Evolutionary conservation across 2,888 invertebrate species (phyloP).

Genomic region (Mythimna albipuncta): DNA sequence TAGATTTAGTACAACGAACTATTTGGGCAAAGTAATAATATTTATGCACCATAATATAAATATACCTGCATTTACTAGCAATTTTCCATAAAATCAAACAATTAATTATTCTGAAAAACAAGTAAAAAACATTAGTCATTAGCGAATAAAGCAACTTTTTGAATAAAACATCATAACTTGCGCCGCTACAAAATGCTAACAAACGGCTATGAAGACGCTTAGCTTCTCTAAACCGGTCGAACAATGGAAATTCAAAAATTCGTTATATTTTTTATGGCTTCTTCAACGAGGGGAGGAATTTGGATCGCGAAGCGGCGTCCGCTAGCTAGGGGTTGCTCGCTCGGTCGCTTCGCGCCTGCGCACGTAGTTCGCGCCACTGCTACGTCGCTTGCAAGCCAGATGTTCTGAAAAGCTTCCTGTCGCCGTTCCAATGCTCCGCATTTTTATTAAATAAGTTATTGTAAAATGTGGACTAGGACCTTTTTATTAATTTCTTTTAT

Average conservation of each 20-base stretch:
- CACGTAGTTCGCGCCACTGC: constrained; percentile 91
- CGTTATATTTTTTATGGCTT: constrained; percentile 90
- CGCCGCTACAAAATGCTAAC: constrained; percentile 51
- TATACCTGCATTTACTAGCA: not conserved
- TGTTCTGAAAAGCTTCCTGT: constrained; percentile 90
- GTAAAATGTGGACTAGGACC: constrained; percentile 87
- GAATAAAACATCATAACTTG: constrained; percentile 19
- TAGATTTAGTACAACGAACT: not conserved
- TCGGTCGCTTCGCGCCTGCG: constrained; percentile 88
- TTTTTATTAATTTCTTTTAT: constrained; percentile 79
- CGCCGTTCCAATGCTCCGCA: constrained; percentile 85
- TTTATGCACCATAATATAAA: no score
- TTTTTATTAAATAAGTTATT: constrained; percentile 82
- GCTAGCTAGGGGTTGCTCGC: constrained; percentile 88
- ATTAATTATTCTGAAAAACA: constrained; percentile 6
- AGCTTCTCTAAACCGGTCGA: constrained; percentile 83
- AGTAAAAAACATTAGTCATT: not conserved
- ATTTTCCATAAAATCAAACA: not conserved
- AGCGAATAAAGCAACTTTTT: constrained; percentile 1
- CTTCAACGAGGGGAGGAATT: constrained; percentile 86
- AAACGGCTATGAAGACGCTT: constrained; percentile 57
- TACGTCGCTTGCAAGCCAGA: constrained; percentile 90
- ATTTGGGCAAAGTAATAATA: not conserved
- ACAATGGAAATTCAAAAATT: constrained; percentile 87
- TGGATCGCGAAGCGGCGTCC: constrained; percentile 80